These are phyloP conservation scores for Caenorhabditis sp. DNA, from an alignment of 2,888 invertebrate genomes.

Conservation along the genomic window DNA sequence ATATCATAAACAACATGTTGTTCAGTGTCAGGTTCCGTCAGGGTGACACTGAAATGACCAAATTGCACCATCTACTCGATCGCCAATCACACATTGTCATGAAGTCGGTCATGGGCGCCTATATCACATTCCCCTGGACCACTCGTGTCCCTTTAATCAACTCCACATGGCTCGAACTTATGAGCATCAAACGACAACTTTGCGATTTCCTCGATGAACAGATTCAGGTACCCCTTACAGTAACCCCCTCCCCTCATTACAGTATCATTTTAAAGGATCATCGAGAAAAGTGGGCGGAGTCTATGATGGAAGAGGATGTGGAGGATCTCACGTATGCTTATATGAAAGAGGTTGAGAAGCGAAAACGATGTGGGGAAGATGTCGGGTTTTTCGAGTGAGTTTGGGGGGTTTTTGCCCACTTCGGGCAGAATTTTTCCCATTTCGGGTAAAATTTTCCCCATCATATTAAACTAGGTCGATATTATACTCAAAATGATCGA, in stretches of 20 bases:
- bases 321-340: slow-evolving; percentile 68
- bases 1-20: slow-evolving; percentile 69
- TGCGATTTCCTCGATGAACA: slow-evolving; percentile 60
- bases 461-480: too few relatives aligned
- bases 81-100: slow-evolving; percentile 61
- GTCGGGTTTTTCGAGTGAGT: slow-evolving; percentile 61
- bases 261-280: slow-evolving; percentile 24
- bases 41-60: slow-evolving; percentile 59
- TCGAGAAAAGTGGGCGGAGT: slow-evolving; percentile 31
- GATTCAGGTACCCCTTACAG: slow-evolving; percentile 45
- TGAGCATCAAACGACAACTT: slow-evolving; percentile 54
- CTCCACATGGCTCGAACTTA: slow-evolving; percentile 59
- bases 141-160: slow-evolving; percentile 62
- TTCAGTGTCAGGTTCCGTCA: slow-evolving; percentile 64
- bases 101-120: slow-evolving; percentile 62
- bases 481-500: too few relatives aligned
- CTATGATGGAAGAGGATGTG: slow-evolving; percentile 37
- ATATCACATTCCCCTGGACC: slow-evolving; percentile 61
- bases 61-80: slow-evolving; percentile 64
- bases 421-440: too few relatives aligned
- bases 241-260: background rate
- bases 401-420: background rate
- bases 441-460: too few relatives aligned
- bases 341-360: slow-evolving; percentile 63
- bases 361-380: slow-evolving; percentile 48